phyloP scores from a whole-genome alignment of 2,797 vertebrate genomes.

The Dallia pectoralis region DNA sequence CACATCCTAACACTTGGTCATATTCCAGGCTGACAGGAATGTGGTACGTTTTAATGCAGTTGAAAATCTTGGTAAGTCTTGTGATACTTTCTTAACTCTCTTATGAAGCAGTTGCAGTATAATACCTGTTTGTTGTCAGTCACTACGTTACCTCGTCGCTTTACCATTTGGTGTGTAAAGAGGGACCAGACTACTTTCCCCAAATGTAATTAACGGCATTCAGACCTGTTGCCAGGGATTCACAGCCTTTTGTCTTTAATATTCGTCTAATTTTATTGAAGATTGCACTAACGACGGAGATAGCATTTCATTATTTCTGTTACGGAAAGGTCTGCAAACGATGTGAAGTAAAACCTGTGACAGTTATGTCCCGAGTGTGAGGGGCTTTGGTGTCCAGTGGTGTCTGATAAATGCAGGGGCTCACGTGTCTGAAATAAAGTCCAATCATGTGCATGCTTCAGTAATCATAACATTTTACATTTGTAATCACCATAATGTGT shows the following conservation, averaged over 20 bases:
- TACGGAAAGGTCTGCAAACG: background rate
- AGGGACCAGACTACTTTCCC: background rate
- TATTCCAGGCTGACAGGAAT: too few relatives aligned
- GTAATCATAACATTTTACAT: conserved; percentile 21
- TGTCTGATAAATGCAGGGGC: conserved; percentile 1
- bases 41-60: background rate
- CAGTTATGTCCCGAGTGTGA: background rate
- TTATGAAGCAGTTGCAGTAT: background rate
- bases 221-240: conserved; percentile 21
- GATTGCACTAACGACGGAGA: conserved; percentile 26
- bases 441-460: conserved; percentile 16
- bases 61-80: background rate
- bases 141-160: background rate
- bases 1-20: conserved; percentile 2
- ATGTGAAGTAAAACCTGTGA: background rate
- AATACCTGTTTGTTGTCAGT: background rate
- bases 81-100: background rate
- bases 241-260: conserved; percentile 24
- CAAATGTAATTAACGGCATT: conserved; percentile 22
- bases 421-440: background rate
- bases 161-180: background rate
- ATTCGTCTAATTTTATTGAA: conserved; percentile 11
- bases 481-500: conserved; percentile 22
- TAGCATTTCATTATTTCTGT: background rate
- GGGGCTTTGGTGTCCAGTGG: background rate